A percentile compares a stretch with the other conserved stretches of the same genome.
Evolutionary conservation across 2,888 invertebrate genomes (phyloP).

Genomic region (Chalcis sispes): DNA sequence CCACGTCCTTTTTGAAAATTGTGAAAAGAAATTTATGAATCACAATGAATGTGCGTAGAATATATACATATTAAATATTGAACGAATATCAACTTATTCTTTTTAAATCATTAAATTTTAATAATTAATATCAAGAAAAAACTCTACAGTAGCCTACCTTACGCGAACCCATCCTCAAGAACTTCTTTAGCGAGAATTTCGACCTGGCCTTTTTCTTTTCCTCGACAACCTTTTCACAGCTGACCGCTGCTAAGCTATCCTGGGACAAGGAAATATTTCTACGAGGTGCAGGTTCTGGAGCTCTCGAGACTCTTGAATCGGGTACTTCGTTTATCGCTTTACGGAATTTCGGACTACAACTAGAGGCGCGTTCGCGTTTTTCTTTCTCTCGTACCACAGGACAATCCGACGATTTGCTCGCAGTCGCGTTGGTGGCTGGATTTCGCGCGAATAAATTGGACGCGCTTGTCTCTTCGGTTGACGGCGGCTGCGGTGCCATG

Average conservation of each 20-base stretch:
- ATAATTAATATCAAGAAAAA: background rate
- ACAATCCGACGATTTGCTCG: conserved; percentile 81
- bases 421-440: conserved; percentile 77
- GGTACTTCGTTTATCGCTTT: conserved; percentile 75
- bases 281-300: conserved; percentile 81
- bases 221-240: conserved; percentile 69
- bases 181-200: conserved; percentile 89
- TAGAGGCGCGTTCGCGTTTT: conserved; percentile 83
- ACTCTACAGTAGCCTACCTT: conserved; percentile 71
- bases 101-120: background rate
- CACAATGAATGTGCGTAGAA: too few species aligned
- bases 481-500: conserved; percentile 86
- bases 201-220: conserved; percentile 83
- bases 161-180: conserved; percentile 86
- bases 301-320: conserved; percentile 59
- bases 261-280: conserved; percentile 85
- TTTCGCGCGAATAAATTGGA: conserved; percentile 80
- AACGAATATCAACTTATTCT: background rate
- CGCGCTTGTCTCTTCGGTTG: conserved; percentile 66
- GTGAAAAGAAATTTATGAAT: background rate
- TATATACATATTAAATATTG: background rate
- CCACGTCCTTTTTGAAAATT: conserved; percentile 81
- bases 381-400: conserved; percentile 86
- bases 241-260: conserved; percentile 80
- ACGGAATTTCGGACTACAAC: conserved; percentile 81